phyloP scores from a whole-genome alignment of 2,113 vertebrate species.

The Falcunculus frontatus region DNA sequence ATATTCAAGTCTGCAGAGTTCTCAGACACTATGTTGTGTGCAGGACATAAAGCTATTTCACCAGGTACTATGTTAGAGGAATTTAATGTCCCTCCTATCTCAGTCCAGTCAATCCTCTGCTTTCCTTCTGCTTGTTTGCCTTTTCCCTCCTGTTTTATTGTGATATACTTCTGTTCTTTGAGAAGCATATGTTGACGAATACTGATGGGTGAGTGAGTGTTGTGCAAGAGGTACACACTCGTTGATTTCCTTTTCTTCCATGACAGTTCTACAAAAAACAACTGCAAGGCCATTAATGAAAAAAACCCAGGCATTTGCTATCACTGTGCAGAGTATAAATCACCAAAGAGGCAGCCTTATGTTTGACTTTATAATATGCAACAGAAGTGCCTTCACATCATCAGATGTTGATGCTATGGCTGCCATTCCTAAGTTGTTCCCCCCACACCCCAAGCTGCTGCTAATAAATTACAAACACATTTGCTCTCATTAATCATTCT shows the following conservation, averaged over 20 bases:
- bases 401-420: constrained; percentile 44
- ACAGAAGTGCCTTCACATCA: constrained; percentile 40
- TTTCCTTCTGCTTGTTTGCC: constrained; percentile 7
- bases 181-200: not conserved
- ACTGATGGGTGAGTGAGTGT: not conserved
- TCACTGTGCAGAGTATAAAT: constrained; percentile 40
- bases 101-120: not conserved
- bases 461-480: constrained; percentile 62
- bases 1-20: not conserved
- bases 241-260: not conserved
- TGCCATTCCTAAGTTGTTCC: constrained; percentile 18
- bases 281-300: constrained; percentile 34
- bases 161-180: constrained; percentile 20
- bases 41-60: not conserved
- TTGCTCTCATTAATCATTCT: constrained; percentile 73
- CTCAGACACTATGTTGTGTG: not conserved
- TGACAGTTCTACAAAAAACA: constrained; percentile 6
- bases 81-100: not conserved
- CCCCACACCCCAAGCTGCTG: not conserved
- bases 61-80: not conserved
- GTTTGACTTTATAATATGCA: constrained; percentile 43
- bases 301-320: not conserved
- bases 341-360: constrained; percentile 29
- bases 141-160: constrained; percentile 15
- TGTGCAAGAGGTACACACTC: not conserved